These are phyloP conservation scores for Smithornis capensis DNA, from an alignment of 2,113 vertebrate genomes.

Conservation along the genomic window DNA sequence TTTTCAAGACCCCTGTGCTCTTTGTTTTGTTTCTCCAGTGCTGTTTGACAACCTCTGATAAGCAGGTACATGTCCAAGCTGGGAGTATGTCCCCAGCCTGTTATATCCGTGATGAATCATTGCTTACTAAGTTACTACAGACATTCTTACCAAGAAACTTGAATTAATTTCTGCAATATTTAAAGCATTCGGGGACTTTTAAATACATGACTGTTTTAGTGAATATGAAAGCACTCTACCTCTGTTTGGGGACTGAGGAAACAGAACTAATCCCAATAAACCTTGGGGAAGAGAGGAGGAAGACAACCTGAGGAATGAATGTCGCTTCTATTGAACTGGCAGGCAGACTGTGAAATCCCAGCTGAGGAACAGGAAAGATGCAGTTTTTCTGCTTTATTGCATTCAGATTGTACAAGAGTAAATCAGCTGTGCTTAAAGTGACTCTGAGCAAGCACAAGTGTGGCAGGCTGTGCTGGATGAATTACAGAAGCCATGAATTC, in stretches of 20 bases:
- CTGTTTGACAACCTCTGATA: neutral
- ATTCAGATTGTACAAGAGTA: constrained; percentile 56
- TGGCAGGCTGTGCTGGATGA: neutral
- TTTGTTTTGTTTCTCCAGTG: neutral
- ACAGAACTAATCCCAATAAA: constrained; percentile 48
- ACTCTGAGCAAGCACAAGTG: neutral
- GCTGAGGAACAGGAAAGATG: neutral
- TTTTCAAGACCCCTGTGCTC: neutral
- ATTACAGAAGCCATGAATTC: neutral
- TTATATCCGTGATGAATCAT: neutral
- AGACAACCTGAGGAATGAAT: neutral
- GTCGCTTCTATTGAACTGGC: constrained; percentile 27
- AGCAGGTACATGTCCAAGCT: neutral
- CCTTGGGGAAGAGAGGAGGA: neutral
- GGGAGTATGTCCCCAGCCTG: neutral
- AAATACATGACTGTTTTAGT: constrained; percentile 8
- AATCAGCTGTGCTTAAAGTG: constrained; percentile 39
- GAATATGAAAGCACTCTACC: neutral
- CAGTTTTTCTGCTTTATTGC: neutral
- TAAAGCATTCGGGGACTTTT: neutral
- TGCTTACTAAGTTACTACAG: neutral
- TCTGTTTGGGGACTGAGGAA: constrained; percentile 45
- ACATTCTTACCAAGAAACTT: neutral
- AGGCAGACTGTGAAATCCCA: constrained; percentile 53
- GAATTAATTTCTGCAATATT: neutral